Base-by-base conservation (phyloP, 35 echinoderm and acorn worm species). In the Chiridota heheva region DNA sequence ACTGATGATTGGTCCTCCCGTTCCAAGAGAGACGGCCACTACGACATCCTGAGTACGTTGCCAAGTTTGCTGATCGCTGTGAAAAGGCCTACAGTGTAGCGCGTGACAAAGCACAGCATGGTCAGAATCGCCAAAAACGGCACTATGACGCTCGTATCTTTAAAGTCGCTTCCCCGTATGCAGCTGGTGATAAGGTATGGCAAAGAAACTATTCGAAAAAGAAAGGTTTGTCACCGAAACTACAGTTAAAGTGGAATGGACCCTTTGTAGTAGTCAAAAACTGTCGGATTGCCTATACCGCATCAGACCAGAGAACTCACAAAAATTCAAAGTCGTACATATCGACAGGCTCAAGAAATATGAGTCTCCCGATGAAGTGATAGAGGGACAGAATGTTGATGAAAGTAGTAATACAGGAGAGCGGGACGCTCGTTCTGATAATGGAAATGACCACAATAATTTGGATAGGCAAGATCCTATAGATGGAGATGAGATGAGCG, bases 1-100 rank as follows among this genome's bases (percentile, higher is more conserved):
- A 36, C 39, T 87, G 0, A 87, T 87, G 37, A 37, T 65, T 4
- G 73, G 84, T 18, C 18, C 84, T 30, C 61, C 84, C 33, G 67
- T 15, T 27, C 34, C 1, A 27, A 22, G n/a, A 20, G 7, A 4
- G 65, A 69, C 10, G n/a, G n/a, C n/a, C n/a, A n/a, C n/a, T n/a
- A n/a, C n/a, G n/a, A n/a, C n/a, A n/a, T n/a, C n/a, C n/a, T n/a
- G n/a, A n/a, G n/a, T n/a, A n/a, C n/a, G n/a, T n/a, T 7, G 36
- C 25, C 53, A 78, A 38, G 58, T 78, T 65, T 49, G 33, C 1
- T 20, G 74, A 78, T 25, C 74, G 74, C 1, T 78, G 74, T 16
- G 26, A 37, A 8, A 76, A 53, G 36, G 74, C 74, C 17, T 78
- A 33, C n/a, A 31, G 37, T 40, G 16, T 78, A 4, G 51, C 34